phyloP scores from a whole-genome alignment of 2,113 vertebrate genomes.

The Platichthys stellatus region DNA sequence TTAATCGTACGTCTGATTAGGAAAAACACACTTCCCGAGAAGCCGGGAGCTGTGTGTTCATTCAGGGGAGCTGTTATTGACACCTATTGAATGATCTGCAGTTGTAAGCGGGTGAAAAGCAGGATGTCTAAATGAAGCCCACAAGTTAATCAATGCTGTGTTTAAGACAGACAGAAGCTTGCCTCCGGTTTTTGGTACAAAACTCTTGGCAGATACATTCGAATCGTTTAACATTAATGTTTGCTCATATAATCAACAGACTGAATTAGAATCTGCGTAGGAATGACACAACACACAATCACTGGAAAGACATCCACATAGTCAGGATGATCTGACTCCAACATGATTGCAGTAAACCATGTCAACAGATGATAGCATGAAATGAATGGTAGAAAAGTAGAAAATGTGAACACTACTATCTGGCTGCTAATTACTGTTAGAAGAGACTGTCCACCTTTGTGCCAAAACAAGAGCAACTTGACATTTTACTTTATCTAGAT shows the following conservation, averaged over 20 bases:
- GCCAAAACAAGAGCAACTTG: neutral
- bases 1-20: conserved; percentile 63
- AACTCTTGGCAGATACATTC: conserved; percentile 25
- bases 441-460: conserved; percentile 6
- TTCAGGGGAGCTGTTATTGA: conserved; percentile 74
- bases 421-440: neutral
- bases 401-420: neutral
- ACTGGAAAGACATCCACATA: neutral
- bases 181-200: conserved; percentile 52
- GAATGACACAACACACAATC: conserved; percentile 6
- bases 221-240: conserved; percentile 9
- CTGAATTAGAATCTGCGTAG: neutral
- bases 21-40: conserved; percentile 48
- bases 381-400: neutral
- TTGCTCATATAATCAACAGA: conserved; percentile 5
- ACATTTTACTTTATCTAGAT: neutral
- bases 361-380: neutral
- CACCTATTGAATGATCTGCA: conserved; percentile 76
- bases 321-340: neutral
- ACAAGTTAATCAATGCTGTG: conserved; percentile 71
- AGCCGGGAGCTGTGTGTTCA: conserved; percentile 68
- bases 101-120: conserved; percentile 69
- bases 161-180: conserved; percentile 60
- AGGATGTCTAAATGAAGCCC: conserved; percentile 75
- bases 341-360: neutral